A percentile compares a stretch with the other conserved stretches of the same genome.
Evolutionary conservation across 1,140 invertebrate genomes (phyloP).

Genomic region (Teleogryllus occipitalis): DNA sequence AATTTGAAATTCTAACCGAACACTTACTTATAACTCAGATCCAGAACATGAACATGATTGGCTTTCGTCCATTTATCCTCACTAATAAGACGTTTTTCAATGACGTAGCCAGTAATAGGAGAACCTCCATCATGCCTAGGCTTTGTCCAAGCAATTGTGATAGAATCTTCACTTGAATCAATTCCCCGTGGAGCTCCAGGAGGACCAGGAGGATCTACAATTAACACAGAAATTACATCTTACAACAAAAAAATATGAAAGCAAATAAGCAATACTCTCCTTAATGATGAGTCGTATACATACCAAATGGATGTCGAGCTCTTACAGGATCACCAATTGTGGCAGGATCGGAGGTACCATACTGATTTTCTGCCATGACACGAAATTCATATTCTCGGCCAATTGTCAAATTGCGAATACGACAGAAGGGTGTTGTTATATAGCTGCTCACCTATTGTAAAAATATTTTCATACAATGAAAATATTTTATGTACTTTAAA

Average conservation of each 20-base stretch:
- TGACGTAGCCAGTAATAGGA: conserved; percentile 81
- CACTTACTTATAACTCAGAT: conserved; percentile 59
- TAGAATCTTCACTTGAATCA: conserved; percentile 86
- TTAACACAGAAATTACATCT: conserved; percentile 6
- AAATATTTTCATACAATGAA: not conserved
- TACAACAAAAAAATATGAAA: conserved; percentile 25
- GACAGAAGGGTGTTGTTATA: conserved; percentile 75
- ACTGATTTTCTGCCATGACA: conserved; percentile 95
- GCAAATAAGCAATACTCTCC: conserved; percentile 11
- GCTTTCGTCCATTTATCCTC: conserved; percentile 90
- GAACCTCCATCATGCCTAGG: conserved; percentile 89
- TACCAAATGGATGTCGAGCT: conserved; percentile 90
- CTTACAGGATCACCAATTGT: conserved; percentile 78
- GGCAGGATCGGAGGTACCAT: conserved; percentile 88
- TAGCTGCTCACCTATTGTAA: conserved; percentile 68
- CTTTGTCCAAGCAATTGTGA: conserved; percentile 88
- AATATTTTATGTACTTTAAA: not conserved
- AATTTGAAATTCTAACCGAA: not conserved
- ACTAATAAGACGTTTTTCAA: conserved; percentile 83
- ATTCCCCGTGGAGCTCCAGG: conserved; percentile 79
- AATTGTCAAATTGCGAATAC: conserved; percentile 83
- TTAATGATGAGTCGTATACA: conserved; percentile 21
- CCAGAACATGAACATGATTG: conserved; percentile 69
- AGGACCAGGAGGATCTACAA: conserved; percentile 70
- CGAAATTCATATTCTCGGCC: conserved; percentile 94